A percentile compares a stretch with the other conserved stretches of the same genome.
These are phyloP conservation scores for Glareola pratincola DNA, from an alignment of 2,113 vertebrate species.

Conservation along the genomic window DNA sequence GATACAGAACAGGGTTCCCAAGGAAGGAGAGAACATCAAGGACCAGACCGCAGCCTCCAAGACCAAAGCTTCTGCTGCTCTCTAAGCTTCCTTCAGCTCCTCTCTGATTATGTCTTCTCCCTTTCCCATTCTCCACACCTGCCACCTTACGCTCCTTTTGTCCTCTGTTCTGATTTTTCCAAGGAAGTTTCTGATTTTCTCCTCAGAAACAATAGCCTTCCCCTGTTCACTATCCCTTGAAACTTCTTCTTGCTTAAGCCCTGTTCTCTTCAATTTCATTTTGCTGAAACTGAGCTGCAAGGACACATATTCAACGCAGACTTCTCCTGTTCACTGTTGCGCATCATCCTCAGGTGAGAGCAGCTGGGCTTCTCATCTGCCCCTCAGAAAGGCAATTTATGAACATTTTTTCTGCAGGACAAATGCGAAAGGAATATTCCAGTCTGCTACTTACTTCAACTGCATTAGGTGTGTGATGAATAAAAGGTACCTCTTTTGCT, in stretches of 20 bases:
- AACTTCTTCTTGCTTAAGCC: neutral
- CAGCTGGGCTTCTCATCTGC: neutral
- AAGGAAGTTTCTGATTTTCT: neutral
- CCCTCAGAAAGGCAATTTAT: neutral
- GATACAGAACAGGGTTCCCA: neutral
- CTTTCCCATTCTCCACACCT: neutral
- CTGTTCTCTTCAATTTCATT: neutral
- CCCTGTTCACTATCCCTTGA: neutral
- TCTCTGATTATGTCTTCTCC: neutral
- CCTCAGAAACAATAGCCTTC: neutral
- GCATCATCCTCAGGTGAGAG: neutral
- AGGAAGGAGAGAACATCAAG: neutral
- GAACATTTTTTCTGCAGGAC: neutral
- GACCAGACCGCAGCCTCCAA: neutral
- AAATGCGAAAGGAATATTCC: constrained; percentile 18
- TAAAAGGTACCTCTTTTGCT: neutral
- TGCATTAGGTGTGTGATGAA: neutral
- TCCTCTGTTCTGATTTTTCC: neutral
- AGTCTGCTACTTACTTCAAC: neutral
- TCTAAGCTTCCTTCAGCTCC: neutral
- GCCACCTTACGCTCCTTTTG: neutral
- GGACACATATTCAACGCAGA: neutral
- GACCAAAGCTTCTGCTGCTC: neutral
- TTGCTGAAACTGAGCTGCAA: neutral
- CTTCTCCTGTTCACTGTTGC: neutral